A percentile compares a stretch with the other conserved stretches of the same genome.
Conservation (phyloP, 2,888 invertebrate genomes). For the Zaprionus bogoriensis region DNA sequence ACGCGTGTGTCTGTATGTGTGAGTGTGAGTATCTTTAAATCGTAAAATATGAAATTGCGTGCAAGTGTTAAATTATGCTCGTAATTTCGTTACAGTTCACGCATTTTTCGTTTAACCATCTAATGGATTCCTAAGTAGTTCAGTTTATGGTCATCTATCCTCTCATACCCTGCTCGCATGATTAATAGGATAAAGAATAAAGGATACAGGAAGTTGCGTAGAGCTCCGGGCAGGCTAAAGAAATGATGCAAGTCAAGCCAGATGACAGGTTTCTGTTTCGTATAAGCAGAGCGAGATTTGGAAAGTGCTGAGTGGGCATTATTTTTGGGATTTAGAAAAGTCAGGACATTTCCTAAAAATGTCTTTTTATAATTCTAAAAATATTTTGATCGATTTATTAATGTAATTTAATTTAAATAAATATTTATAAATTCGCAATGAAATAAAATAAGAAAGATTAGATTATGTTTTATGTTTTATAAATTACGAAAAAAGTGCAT, state of each 20-base stretch:
- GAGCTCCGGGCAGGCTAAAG: background rate
- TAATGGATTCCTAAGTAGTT: slow-evolving; percentile 74
- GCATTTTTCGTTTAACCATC: slow-evolving; percentile 61
- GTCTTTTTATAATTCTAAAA: too few species aligned
- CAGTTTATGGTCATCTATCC: slow-evolving; percentile 33
- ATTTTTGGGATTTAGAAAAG: background rate
- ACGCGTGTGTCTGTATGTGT: slow-evolving; percentile 6
- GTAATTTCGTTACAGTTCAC: slow-evolving; percentile 73
- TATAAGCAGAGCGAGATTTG: background rate
- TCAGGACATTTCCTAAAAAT: too few species aligned
- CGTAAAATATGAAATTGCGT: slow-evolving; percentile 76
- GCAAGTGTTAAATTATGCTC: slow-evolving; percentile 69
- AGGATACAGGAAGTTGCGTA: background rate
- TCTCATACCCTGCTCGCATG: slow-evolving; percentile 16
- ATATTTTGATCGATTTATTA: too few species aligned
- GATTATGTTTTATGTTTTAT: too few species aligned
- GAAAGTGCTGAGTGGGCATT: background rate
- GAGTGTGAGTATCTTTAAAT: slow-evolving; percentile 49
- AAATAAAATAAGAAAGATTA: too few species aligned
- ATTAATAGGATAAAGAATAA: slow-evolving; percentile 31
- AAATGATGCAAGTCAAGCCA: background rate
- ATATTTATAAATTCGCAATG: too few species aligned
- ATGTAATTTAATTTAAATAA: too few species aligned
- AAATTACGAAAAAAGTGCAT: too few species aligned
- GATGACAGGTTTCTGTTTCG: background rate